Conservation (phyloP, 2,797 vertebrate genomes). For the Huso huso region DNA sequence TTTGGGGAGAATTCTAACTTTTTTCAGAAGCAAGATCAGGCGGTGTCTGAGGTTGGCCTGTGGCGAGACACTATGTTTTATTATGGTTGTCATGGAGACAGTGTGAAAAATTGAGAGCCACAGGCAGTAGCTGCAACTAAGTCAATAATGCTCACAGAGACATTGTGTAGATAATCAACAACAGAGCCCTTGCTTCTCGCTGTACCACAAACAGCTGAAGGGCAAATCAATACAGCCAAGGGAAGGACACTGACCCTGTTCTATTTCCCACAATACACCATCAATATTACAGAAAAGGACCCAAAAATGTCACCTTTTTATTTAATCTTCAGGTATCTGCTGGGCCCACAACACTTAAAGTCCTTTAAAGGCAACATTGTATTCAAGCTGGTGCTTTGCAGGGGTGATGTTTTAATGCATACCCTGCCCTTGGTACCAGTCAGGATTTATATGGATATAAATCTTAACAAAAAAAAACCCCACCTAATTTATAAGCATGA, state of each 20-base stretch:
- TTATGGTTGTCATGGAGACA: conserved; percentile 66
- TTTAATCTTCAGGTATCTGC: conserved; percentile 12
- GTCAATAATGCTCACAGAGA: conserved; percentile 67
- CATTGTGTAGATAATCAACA: conserved; percentile 62
- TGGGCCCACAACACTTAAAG: conserved; percentile 13
- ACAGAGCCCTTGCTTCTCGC: conserved; percentile 48
- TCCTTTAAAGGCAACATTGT: conserved; percentile 6
- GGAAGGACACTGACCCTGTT: conserved; percentile 54
- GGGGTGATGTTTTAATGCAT: conserved; percentile 14
- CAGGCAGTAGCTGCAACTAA: conserved; percentile 55
- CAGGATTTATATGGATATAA: conserved; percentile 1
- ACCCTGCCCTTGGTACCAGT: conserved; percentile 8
- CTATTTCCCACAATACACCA: conserved; percentile 43
- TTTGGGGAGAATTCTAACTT: not conserved
- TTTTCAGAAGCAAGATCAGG: conserved; percentile 19
- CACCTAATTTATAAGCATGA: conserved; percentile 2
- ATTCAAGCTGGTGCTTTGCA: conserved; percentile 5
- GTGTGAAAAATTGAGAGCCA: conserved; percentile 61
- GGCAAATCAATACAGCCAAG: conserved; percentile 60
- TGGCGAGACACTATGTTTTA: conserved; percentile 52
- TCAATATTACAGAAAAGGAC: conserved; percentile 33
- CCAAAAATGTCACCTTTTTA: conserved; percentile 26
- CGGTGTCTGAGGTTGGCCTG: conserved; percentile 34
- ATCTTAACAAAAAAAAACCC: conserved; percentile 1
- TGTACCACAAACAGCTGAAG: conserved; percentile 57